Conservation (phyloP, 2,113 vertebrate species). For the Chlorodrepanis virens region DNA sequence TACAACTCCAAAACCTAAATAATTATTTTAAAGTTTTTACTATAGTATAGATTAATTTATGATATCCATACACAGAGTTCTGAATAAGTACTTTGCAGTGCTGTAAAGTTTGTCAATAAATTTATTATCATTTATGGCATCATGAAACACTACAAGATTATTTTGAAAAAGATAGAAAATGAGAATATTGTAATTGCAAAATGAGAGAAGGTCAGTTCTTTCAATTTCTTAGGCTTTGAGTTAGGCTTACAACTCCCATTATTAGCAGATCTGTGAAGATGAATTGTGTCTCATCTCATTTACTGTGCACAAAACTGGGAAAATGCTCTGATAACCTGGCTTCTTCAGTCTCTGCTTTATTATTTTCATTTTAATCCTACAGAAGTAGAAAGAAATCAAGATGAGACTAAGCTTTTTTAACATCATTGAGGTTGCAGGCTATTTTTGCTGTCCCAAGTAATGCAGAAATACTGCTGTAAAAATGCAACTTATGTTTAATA, state of each 20-base stretch:
- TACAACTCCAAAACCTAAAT: neutral
- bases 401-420: neutral
- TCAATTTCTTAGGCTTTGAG: neutral
- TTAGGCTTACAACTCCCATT: slow-evolving; percentile 21
- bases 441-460: neutral
- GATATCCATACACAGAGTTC: neutral
- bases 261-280: slow-evolving; percentile 12
- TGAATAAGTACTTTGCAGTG: slow-evolving; percentile 9
- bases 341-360: slow-evolving; percentile 13
- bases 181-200: slow-evolving; percentile 1
- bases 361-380: slow-evolving; percentile 23
- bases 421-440: neutral
- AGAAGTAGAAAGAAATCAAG: slow-evolving; percentile 15
- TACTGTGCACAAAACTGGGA: neutral
- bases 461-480: slow-evolving; percentile 9
- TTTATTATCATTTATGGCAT: neutral
- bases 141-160: neutral
- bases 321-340: slow-evolving; percentile 10
- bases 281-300: slow-evolving; percentile 29
- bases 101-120: neutral
- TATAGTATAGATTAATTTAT: slow-evolving; percentile 15
- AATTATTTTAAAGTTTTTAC: slow-evolving; percentile 21
- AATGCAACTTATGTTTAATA: slow-evolving; percentile 20
- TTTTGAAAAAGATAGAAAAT: slow-evolving; percentile 7
- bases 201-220: slow-evolving; percentile 12